Base-by-base conservation (phyloP, 2,888 invertebrate genomes). In the Elegia similella region DNA sequence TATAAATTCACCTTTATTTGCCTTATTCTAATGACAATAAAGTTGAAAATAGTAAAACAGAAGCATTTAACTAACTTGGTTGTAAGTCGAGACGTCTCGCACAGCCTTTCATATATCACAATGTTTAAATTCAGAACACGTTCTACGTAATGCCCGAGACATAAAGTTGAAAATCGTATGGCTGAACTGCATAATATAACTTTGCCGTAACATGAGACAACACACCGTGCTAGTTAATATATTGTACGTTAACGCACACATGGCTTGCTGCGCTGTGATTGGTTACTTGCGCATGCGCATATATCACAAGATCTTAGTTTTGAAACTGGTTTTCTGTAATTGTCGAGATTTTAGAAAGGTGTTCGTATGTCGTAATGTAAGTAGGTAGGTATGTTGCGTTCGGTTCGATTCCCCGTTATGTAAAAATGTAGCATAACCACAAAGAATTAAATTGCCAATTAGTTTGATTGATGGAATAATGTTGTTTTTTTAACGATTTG, bases 261-360 rank as follows among this genome's bases (percentile, higher is more conserved):
- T n/a, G 32, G 48, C 17, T 12, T n/a, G 5, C 47, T 1, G 15
- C 13, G 0, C 55, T 13, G 16, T 57, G 62, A 71, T 70, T 70
- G 68, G 70, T 47, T 57, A 50, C 44, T 61, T 66, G 70, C 67
- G 59, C 59, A 44, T 58, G 58, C 60, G 69, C 72, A 73, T 69
- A 72, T 64, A 63, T 57, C 55, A 69, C 61, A 66, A 60, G 62
- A 85, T 67, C 72, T 73, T 73, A 78, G 80, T 84, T 84, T 86
- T 82, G 82, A 84, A 88, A 88, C 88, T 64, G 72, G 87, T 85
- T 82, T 74, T 65, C 68, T 75, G 81, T 85, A 85, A 85, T 83
- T 81, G 86, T 80, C 62, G 81, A 88, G 88, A 88, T 89, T 88
- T 88, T 91, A 90, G 90, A 90, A 91, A 91, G 90, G 89, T 82